Evolutionary conservation across 2,797 vertebrate genomes (phyloP).

Genomic region (Sternarchorhynchus goeldii): DNA sequence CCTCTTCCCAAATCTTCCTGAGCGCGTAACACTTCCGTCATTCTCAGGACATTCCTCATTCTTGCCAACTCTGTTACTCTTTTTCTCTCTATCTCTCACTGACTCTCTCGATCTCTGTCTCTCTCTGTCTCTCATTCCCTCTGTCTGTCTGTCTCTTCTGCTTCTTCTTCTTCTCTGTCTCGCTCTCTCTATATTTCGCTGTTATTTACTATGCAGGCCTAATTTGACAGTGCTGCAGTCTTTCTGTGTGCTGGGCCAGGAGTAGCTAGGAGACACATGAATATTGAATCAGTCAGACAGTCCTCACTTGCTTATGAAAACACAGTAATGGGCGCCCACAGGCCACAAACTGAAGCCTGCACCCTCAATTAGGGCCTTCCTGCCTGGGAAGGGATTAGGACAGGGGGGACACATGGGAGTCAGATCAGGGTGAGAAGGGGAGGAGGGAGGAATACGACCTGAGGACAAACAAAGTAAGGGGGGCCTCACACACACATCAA

Average conservation of each 20-base stretch:
- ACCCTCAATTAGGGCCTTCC: conserved; percentile 88
- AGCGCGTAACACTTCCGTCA: no score
- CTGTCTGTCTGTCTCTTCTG: conserved; percentile 21
- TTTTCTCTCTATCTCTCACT: conserved; percentile 8
- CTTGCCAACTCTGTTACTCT: background rate
- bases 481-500: conserved; percentile 25
- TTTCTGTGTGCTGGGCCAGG: conserved; percentile 77
- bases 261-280: conserved; percentile 88
- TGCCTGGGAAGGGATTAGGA: conserved; percentile 86
- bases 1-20: no score
- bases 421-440: conserved; percentile 72
- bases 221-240: conserved; percentile 82
- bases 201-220: conserved; percentile 85
- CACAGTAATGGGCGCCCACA: conserved; percentile 86
- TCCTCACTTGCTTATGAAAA: conserved; percentile 88
- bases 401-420: conserved; percentile 75
- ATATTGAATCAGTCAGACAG: conserved; percentile 88
- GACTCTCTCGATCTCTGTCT: conserved; percentile 46
- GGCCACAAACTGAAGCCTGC: conserved; percentile 86
- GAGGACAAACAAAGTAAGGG: conserved; percentile 75
- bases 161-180: conserved; percentile 35
- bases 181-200: conserved; percentile 60
- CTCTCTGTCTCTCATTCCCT: conserved; percentile 49
- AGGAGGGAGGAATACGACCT: conserved; percentile 75
- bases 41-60: no score